phyloP scores from a whole-genome alignment of 1,140 invertebrate species.

The Caenorhabditis remanei region DNA sequence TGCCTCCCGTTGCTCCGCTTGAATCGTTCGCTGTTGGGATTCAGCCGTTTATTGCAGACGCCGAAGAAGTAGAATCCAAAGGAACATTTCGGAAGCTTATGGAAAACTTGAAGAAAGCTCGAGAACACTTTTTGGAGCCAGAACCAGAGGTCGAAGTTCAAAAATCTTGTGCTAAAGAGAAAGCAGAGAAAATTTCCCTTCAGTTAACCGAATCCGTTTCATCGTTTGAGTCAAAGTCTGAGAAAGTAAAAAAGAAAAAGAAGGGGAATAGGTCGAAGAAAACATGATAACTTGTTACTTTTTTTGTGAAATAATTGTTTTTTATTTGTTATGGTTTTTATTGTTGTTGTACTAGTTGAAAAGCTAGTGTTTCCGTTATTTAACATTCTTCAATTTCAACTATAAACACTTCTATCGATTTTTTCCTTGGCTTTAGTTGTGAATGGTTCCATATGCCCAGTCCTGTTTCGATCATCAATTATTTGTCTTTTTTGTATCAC shows the following conservation, averaged over 20 bases:
- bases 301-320: background rate
- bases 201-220: too few relatives aligned
- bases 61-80: background rate
- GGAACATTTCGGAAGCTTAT: constrained; percentile 16
- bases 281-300: background rate
- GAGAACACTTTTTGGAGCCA: background rate
- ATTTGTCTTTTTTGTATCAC: background rate
- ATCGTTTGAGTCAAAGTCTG: too few relatives aligned
- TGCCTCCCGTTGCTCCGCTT: background rate
- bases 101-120: background rate
- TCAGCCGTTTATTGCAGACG: background rate
- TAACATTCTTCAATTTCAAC: background rate
- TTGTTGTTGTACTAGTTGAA: too few relatives aligned
- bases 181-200: background rate
- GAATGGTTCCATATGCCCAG: background rate
- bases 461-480: constrained; percentile 11
- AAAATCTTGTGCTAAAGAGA: too few relatives aligned
- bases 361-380: background rate
- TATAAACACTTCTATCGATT: background rate
- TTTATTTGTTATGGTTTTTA: too few relatives aligned
- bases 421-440: background rate
- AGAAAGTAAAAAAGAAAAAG: too few relatives aligned
- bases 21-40: constrained; percentile 20
- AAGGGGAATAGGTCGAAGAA: too few relatives aligned
- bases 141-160: background rate